phyloP scores from a whole-genome alignment of 1,140 invertebrate genomes.

The Drosophila mayri region DNA sequence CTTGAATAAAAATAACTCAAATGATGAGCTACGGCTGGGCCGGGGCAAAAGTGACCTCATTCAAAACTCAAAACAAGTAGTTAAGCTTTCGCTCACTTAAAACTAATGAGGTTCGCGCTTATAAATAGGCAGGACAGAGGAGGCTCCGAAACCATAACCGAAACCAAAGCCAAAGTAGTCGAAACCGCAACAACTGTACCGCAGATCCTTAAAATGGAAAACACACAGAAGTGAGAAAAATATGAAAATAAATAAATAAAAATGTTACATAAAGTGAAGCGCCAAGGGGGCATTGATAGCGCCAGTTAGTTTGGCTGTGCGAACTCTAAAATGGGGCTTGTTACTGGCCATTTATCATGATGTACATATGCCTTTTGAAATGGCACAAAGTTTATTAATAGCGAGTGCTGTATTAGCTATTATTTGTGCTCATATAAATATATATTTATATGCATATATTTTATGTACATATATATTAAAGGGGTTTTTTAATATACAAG shows the following conservation, averaged over 20 bases:
- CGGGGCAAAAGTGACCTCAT: slow-evolving; percentile 77
- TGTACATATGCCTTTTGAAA: slow-evolving; percentile 49
- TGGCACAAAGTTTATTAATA: slow-evolving; percentile 24
- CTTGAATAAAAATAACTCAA: slow-evolving; percentile 81
- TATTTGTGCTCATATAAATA: background rate
- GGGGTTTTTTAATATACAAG: background rate
- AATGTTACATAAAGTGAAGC: slow-evolving; percentile 15
- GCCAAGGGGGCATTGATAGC: slow-evolving; percentile 44
- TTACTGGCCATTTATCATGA: slow-evolving; percentile 75
- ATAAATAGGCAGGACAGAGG: slow-evolving; percentile 67
- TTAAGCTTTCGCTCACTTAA: slow-evolving; percentile 82
- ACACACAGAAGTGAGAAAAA: slow-evolving; percentile 33
- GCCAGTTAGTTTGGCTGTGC: slow-evolving; percentile 29
- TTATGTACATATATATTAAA: background rate
- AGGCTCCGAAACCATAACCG: slow-evolving; percentile 6
- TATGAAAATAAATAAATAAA: slow-evolving; percentile 45
- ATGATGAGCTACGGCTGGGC: slow-evolving; percentile 68
- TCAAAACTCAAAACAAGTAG: slow-evolving; percentile 83
- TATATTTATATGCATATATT: background rate
- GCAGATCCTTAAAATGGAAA: slow-evolving; percentile 53
- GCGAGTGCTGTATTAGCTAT: slow-evolving; percentile 8
- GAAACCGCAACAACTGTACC: slow-evolving; percentile 59
- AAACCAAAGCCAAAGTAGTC: slow-evolving; percentile 40
- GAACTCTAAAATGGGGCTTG: slow-evolving; percentile 30
- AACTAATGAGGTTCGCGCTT: slow-evolving; percentile 78